Conservation (phyloP, 1,140 invertebrate genomes). For the Zaprionus nigranus region DNA sequence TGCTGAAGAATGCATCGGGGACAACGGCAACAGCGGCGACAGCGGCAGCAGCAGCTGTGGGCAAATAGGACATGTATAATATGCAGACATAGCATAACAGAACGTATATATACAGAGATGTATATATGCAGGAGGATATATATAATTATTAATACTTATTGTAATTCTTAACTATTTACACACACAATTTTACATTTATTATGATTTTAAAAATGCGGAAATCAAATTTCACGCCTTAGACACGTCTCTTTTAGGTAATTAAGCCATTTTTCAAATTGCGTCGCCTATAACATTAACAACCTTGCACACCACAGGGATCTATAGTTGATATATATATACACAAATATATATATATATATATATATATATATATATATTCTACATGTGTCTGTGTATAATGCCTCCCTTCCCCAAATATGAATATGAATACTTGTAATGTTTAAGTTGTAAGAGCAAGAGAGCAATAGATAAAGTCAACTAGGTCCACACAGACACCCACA, state of each 20-base stretch:
- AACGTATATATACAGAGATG: slow-evolving; percentile 25
- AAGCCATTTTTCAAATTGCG: slow-evolving; percentile 57
- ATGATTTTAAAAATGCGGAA: slow-evolving; percentile 77
- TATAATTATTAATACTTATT: slow-evolving; percentile 55
- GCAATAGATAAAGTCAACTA: slow-evolving; percentile 27
- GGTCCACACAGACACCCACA: not conserved
- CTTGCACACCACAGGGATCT: slow-evolving; percentile 38
- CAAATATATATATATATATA: slow-evolving; percentile 10
- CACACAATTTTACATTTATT: slow-evolving; percentile 66
- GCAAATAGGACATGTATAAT: slow-evolving; percentile 59
- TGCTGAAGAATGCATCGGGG: slow-evolving; percentile 46
- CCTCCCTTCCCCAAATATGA: slow-evolving; percentile 5
- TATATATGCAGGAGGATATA: slow-evolving; percentile 48
- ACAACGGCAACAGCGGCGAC: slow-evolving; percentile 38
- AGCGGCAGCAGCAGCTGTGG: slow-evolving; percentile 43
- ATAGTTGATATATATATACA: slow-evolving; percentile 14
- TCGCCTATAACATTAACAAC: slow-evolving; percentile 54
- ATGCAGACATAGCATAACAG: slow-evolving; percentile 14
- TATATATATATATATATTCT: slow-evolving; percentile 19
- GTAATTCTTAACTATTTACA: slow-evolving; percentile 78
- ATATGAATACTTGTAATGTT: slow-evolving; percentile 31
- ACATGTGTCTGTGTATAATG: slow-evolving; percentile 18
- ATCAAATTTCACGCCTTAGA: slow-evolving; percentile 82
- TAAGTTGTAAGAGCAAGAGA: slow-evolving; percentile 29
- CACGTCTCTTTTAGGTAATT: slow-evolving; percentile 74